A percentile compares a stretch with the other conserved stretches of the same genome.
These are phyloP conservation scores for Pardalotus punctatus DNA, from an alignment of 2,113 vertebrate genomes.

Conservation along the genomic window DNA sequence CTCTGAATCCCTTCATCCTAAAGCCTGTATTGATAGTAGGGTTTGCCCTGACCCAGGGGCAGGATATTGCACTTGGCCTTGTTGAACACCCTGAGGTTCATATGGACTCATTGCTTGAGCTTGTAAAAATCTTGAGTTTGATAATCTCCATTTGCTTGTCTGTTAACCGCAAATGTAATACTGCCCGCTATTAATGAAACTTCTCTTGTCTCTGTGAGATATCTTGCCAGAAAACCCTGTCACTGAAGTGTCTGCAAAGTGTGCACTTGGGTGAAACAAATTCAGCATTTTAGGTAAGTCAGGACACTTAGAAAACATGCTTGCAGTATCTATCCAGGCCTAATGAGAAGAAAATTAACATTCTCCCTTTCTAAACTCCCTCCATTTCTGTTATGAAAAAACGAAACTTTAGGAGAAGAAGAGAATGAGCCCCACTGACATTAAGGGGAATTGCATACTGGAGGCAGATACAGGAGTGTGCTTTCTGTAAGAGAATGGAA, in stretches of 20 bases:
- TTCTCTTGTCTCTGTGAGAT: background rate
- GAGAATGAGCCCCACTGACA: background rate
- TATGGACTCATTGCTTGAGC: background rate
- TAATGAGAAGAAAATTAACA: background rate
- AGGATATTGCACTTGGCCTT: background rate
- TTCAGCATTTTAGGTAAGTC: background rate
- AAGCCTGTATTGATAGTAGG: background rate
- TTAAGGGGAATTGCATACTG: background rate
- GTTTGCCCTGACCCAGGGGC: accelerated
- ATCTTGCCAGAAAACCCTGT: background rate
- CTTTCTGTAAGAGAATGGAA: background rate
- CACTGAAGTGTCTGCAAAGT: background rate
- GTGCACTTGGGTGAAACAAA: background rate
- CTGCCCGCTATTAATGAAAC: background rate
- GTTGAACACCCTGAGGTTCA: background rate
- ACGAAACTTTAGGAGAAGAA: background rate
- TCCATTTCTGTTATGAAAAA: background rate
- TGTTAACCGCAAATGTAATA: background rate
- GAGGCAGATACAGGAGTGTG: background rate
- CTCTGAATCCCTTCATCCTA: background rate
- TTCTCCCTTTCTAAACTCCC: background rate
- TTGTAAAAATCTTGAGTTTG: background rate
- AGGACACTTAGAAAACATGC: background rate
- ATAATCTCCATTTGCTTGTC: background rate
- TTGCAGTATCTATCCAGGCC: background rate